These are phyloP conservation scores for Lamellibrachia satsuma DNA, from an alignment of 2,888 invertebrate genomes.

Conservation along the genomic window DNA sequence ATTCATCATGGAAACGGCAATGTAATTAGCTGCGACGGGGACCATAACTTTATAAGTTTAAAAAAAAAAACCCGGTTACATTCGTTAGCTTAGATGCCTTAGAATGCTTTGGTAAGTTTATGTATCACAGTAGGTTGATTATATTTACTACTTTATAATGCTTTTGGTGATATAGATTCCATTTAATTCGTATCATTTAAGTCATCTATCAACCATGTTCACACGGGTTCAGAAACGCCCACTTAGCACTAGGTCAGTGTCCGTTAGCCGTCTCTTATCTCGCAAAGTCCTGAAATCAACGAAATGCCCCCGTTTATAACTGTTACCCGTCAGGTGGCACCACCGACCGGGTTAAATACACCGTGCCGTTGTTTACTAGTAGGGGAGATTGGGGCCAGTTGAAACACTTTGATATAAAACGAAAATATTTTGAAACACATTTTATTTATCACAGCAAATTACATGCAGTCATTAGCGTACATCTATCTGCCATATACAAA, in stretches of 20 bases:
- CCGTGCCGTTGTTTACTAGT: not conserved
- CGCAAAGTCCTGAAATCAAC: too few relatives aligned
- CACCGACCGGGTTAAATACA: not conserved
- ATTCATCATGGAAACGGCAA: constrained; percentile 4
- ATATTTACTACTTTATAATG: not conserved
- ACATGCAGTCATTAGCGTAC: too few relatives aligned
- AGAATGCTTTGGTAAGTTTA: not conserved
- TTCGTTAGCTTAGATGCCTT: not conserved
- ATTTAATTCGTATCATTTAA: not conserved
- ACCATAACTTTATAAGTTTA: not conserved
- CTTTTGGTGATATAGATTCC: not conserved
- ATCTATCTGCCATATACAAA: too few relatives aligned
- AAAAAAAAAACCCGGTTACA: not conserved
- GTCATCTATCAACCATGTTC: not conserved
- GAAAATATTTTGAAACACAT: too few relatives aligned
- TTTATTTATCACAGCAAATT: too few relatives aligned
- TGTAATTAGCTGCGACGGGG: not conserved
- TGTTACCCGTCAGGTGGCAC: not conserved
- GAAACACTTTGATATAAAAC: too few relatives aligned
- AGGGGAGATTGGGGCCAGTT: too few relatives aligned
- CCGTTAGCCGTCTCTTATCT: too few relatives aligned
- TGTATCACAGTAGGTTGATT: not conserved
- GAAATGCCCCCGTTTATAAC: too few relatives aligned
- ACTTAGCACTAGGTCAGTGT: too few relatives aligned
- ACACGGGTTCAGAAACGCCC: not conserved